Conservation (phyloP, 2,888 invertebrate species). For the Perizoma affinitatum region DNA sequence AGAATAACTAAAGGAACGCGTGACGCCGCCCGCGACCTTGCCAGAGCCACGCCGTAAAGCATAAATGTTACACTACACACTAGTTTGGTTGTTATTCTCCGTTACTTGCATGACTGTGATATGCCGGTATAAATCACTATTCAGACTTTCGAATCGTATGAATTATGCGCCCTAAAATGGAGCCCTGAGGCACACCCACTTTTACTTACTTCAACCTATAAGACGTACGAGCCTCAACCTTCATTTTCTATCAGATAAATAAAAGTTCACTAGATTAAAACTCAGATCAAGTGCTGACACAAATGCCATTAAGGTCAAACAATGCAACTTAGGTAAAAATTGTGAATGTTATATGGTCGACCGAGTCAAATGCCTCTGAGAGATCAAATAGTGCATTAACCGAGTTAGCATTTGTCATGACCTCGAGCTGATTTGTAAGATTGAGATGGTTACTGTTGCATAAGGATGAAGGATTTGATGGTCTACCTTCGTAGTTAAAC, state of each 20-base stretch:
- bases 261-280: neutral
- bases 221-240: conserved; percentile 12
- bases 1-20: conserved; percentile 54
- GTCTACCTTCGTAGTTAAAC: too few species aligned
- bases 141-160: conserved; percentile 27
- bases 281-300: too few species aligned
- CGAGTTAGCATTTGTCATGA: too few species aligned
- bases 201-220: conserved; percentile 17
- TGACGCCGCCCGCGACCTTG: conserved; percentile 59
- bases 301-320: too few species aligned
- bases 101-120: conserved; percentile 28
- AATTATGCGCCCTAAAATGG: conserved; percentile 27
- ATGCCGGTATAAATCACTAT: conserved; percentile 28
- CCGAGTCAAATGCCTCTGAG: neutral
- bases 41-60: conserved; percentile 42
- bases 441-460: too few species aligned
- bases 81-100: conserved; percentile 25
- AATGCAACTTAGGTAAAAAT: too few species aligned
- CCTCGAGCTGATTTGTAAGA: too few species aligned
- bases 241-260: conserved; percentile 5
- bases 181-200: conserved; percentile 29
- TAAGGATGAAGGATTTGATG: too few species aligned
- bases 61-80: conserved; percentile 45
- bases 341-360: neutral
- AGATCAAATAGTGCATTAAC: neutral